Evolutionary conservation across 2,888 invertebrate species (phyloP).

Genomic region (Orgyia antiqua): DNA sequence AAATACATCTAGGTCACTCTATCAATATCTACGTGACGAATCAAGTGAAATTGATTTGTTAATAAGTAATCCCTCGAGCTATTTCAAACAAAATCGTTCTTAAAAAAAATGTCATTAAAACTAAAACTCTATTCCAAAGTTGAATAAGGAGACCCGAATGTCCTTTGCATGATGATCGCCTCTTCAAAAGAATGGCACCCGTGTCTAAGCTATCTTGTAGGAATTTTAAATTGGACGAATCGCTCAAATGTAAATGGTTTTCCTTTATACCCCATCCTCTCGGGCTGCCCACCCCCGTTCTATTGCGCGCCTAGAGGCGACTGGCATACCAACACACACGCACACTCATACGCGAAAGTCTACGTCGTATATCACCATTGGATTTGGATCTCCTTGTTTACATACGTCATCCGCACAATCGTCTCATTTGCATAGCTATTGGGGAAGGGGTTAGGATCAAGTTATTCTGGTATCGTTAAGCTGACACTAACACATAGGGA

Average conservation of each 20-base stretch:
- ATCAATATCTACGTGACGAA: slow-evolving; percentile 36
- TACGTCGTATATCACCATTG: slow-evolving; percentile 65
- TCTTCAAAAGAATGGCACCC: slow-evolving; percentile 76
- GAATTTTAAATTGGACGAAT: slow-evolving; percentile 80
- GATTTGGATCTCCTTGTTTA: slow-evolving; percentile 55
- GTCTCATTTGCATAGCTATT: slow-evolving; percentile 48
- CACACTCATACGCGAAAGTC: slow-evolving; percentile 59
- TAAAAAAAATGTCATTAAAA: slow-evolving; percentile 41
- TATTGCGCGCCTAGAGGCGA: slow-evolving; percentile 77
- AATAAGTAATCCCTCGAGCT: slow-evolving; percentile 26
- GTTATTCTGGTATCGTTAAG: slow-evolving; percentile 58
- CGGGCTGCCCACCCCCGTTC: slow-evolving; percentile 71
- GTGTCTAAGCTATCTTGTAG: slow-evolving; percentile 78
- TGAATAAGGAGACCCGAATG: slow-evolving; percentile 42
- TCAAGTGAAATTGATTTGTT: slow-evolving; percentile 34
- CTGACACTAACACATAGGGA: slow-evolving; percentile 54
- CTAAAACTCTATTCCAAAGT: slow-evolving; percentile 34
- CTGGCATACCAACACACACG: slow-evolving; percentile 73
- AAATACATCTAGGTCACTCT: slow-evolving; percentile 41
- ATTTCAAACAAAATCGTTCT: slow-evolving; percentile 28
- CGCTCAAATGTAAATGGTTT: slow-evolving; percentile 80
- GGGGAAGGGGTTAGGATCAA: slow-evolving; percentile 42
- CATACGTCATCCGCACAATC: slow-evolving; percentile 56
- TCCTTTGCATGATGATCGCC: slow-evolving; percentile 65
- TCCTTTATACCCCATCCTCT: slow-evolving; percentile 79